phyloP scores from a whole-genome alignment of 2,888 invertebrate species.

The Lepas anatifera region DNA sequence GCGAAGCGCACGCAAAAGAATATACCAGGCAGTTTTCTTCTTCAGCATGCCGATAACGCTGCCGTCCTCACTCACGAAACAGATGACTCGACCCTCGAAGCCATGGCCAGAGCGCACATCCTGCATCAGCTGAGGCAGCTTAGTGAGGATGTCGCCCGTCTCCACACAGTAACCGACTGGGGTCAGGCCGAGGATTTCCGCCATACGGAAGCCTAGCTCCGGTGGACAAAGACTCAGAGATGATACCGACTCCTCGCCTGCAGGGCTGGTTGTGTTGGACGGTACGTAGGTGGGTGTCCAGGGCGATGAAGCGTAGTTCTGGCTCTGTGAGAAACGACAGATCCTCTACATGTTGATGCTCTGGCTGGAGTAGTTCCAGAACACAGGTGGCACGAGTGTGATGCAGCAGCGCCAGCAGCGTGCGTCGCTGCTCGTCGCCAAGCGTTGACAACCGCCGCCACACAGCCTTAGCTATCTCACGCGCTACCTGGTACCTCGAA shows the following conservation, averaged over 20 bases:
- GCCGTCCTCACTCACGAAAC: constrained; percentile 32
- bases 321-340: constrained; percentile 32
- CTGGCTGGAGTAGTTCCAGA: constrained; percentile 35
- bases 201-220: constrained; percentile 8
- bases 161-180: constrained; percentile 31
- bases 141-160: constrained; percentile 27
- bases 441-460: constrained; percentile 30
- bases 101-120: constrained; percentile 32
- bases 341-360: constrained; percentile 37
- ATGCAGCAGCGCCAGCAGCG: constrained; percentile 24
- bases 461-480: constrained; percentile 30
- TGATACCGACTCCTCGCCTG: background rate
- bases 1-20: constrained; percentile 28
- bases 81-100: constrained; percentile 35
- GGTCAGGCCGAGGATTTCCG: constrained; percentile 22
- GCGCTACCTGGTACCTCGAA: constrained; percentile 32
- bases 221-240: constrained; percentile 8
- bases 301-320: constrained; percentile 26
- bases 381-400: constrained; percentile 32
- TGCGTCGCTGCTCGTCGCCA: constrained; percentile 24
- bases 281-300: constrained; percentile 8
- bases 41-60: constrained; percentile 35
- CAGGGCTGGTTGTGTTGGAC: too few relatives aligned
- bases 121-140: constrained; percentile 27
- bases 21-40: constrained; percentile 38